Percentiles rank a stretch among this genome's conserved stretches.
Evolutionary conservation across 2,797 vertebrate genomes (phyloP).

Genomic region (Euphonia xanthogaster): DNA sequence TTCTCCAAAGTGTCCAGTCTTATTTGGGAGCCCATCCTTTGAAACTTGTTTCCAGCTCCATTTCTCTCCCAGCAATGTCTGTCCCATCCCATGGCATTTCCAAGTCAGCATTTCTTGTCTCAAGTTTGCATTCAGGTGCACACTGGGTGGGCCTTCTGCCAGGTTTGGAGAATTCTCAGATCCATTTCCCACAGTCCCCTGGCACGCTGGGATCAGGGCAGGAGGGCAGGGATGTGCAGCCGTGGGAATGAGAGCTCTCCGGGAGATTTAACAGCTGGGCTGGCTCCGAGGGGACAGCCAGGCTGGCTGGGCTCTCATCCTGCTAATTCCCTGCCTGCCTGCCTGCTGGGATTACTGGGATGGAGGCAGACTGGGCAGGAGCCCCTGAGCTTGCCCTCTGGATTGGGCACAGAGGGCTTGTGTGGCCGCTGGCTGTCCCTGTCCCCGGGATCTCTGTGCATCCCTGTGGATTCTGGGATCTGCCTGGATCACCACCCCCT

Average conservation of each 20-base stretch:
- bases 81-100: background rate
- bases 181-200: background rate
- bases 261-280: background rate
- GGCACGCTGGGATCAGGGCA: background rate
- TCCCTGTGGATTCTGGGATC: fast-evolving
- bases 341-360: background rate
- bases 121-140: background rate
- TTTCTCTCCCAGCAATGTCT: background rate
- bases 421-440: fast-evolving
- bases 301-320: background rate
- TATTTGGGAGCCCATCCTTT: background rate
- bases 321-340: background rate
- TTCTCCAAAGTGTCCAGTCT: background rate
- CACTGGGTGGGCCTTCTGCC: background rate
- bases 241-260: background rate
- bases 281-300: background rate
- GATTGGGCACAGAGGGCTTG: fast-evolving
- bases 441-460: background rate
- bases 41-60: background rate
- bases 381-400: background rate
- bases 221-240: background rate
- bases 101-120: background rate
- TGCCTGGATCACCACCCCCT: fast-evolving
- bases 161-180: background rate
- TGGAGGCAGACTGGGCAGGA: background rate